phyloP scores from a whole-genome alignment of 2,797 vertebrate genomes.

The Parotocinclus haroldoi region DNA sequence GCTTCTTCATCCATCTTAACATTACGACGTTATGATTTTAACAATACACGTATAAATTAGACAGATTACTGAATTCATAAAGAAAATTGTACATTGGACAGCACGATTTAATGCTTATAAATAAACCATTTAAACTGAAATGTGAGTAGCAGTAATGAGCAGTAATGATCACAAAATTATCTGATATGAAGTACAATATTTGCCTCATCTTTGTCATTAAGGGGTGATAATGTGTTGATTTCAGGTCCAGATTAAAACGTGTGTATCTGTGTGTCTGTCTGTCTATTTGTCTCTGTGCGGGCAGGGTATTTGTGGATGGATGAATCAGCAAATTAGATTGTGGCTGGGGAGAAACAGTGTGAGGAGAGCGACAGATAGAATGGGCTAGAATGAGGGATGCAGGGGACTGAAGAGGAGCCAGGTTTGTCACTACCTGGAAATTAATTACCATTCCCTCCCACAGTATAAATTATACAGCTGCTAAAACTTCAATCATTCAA shows the following conservation, averaged over 20 bases:
- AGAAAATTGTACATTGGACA: too few relatives aligned
- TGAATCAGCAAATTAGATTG: conserved; percentile 15
- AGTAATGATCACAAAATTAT: too few relatives aligned
- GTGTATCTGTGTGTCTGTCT: background rate
- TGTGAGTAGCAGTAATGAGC: too few relatives aligned
- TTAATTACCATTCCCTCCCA: conserved; percentile 34
- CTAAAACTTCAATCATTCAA: conserved; percentile 23
- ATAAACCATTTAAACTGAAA: too few relatives aligned
- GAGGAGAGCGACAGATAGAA: background rate
- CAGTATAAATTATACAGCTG: conserved; percentile 45
- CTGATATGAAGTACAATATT: too few relatives aligned
- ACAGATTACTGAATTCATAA: too few relatives aligned
- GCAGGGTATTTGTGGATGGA: conserved; percentile 16
- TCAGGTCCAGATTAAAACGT: background rate
- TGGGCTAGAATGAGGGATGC: background rate
- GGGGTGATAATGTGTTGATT: conserved; percentile 25
- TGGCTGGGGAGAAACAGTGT: conserved; percentile 3
- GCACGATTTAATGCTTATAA: too few relatives aligned
- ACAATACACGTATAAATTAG: too few relatives aligned
- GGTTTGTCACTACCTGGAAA: conserved; percentile 35
- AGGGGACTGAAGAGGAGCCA: conserved; percentile 1
- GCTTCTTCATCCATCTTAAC: too few relatives aligned
- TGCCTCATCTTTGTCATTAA: too few relatives aligned
- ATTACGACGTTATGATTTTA: too few relatives aligned
- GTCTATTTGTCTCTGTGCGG: background rate